Evolutionary conservation across 2,113 vertebrate genomes (phyloP).

Genomic region (Hiodon tergisus): DNA sequence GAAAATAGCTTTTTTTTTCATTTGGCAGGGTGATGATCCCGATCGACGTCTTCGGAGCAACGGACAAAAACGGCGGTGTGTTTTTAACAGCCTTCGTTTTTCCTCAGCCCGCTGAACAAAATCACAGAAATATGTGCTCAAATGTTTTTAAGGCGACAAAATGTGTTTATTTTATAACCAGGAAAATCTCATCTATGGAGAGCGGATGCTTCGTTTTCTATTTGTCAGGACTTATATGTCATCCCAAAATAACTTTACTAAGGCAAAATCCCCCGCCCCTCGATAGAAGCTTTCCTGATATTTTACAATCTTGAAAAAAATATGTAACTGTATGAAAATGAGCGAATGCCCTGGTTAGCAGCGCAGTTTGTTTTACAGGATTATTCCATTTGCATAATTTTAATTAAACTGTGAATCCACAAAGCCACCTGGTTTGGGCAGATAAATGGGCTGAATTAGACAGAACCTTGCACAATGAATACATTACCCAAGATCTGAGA

Average conservation of each 20-base stretch:
- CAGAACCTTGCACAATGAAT: constrained; percentile 24
- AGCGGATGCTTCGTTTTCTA: no score
- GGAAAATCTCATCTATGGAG: no score
- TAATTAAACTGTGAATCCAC: constrained; percentile 52
- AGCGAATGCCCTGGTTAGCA: constrained; percentile 41
- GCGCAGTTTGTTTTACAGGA: constrained; percentile 48
- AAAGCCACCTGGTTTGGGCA: constrained; percentile 55
- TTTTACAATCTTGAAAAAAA: constrained; percentile 36
- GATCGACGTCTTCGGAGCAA: not conserved
- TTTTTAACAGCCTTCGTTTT: no score
- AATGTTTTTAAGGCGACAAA: no score
- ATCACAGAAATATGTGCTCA: no score
- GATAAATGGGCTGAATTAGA: constrained; percentile 49
- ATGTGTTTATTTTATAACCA: no score
- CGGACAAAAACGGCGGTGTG: no score
- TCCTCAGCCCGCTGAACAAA: no score
- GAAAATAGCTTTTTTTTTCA: not conserved
- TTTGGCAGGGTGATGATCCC: not conserved
- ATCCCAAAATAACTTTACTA: not conserved
- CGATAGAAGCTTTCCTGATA: constrained; percentile 3
- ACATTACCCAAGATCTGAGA: constrained; percentile 38
- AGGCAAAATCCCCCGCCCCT: not conserved
- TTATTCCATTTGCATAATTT: constrained; percentile 62
- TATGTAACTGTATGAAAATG: constrained; percentile 39
- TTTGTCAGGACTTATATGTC: not conserved